These are phyloP conservation scores for Scortum barcoo DNA, from an alignment of 2,113 vertebrate species.

Conservation along the genomic window DNA sequence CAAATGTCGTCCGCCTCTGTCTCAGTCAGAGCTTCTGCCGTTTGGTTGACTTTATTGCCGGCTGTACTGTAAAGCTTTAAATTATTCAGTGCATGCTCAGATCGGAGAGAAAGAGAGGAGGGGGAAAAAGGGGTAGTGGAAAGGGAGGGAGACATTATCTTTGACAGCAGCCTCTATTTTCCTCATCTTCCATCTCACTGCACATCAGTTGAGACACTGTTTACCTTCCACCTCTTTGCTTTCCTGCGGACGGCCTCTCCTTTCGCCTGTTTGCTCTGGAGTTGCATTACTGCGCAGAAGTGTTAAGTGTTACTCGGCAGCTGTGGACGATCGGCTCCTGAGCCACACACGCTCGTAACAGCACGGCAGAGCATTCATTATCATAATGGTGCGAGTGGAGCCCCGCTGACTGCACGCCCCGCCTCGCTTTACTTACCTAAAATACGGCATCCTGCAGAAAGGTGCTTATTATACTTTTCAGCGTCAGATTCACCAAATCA, in stretches of 20 bases:
- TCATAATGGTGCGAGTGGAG: not conserved
- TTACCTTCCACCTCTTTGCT: constrained; percentile 46
- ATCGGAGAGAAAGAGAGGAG: constrained; percentile 44
- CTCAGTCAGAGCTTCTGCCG: constrained; percentile 48
- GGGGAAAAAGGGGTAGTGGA: no score
- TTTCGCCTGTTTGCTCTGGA: constrained; percentile 11
- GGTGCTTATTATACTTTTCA: not conserved
- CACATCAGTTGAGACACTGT: constrained; percentile 57
- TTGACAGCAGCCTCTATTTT: constrained; percentile 63
- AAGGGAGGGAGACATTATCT: constrained; percentile 56
- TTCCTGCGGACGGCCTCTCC: constrained; percentile 9
- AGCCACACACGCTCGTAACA: not conserved
- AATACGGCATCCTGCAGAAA: not conserved
- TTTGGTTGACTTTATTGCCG: constrained; percentile 69
- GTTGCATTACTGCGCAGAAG: constrained; percentile 6
- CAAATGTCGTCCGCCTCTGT: constrained; percentile 54
- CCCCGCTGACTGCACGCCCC: not conserved
- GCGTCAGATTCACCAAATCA: not conserved
- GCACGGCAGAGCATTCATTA: not conserved
- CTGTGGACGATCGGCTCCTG: not conserved
- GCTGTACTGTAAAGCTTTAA: constrained; percentile 74
- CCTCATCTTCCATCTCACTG: constrained; percentile 59
- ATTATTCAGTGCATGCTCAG: constrained; percentile 70
- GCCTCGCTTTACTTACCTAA: not conserved
- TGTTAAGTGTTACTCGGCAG: constrained; percentile 31